Evolutionary conservation across 2,797 vertebrate genomes (phyloP), one percentile per base, ranked within the genome.

Genomic region (Pogoniulus pusillus): DNA sequence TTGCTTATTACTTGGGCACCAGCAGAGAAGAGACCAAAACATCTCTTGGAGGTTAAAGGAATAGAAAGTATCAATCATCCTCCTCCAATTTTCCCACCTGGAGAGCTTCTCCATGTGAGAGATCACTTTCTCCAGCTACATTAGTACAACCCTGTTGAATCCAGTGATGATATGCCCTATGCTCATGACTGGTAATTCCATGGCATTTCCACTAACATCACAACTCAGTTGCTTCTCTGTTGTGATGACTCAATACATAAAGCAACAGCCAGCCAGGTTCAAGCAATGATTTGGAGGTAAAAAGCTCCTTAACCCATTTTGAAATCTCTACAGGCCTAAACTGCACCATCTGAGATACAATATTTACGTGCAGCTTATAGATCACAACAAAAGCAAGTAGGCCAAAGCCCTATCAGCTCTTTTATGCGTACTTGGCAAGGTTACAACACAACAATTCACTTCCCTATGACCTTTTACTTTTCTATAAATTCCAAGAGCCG

Each of bases 391-490:
- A 81, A 85, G 15, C 27, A 47, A 74, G 55, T 39, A 89, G 72
- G 86, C 89, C 90, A 91, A 90, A 87, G 89, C 91, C 41, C 20
- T 72, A 89, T 91, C 92, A 87, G 62, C 19, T 68, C 66, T 90
- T 92, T 92, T 71, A 90, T 47, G n/a, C 51, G 12, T 12, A 23
- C 53, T 90, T 95, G 94, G 89, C 87, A 78, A 75, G 47, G 22
- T 72, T 90, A 20, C 72, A 87, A 82, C 58, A 77, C 86, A 93
- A 37, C 60, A 77, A 80, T 85, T 84, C 26, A 7, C 77, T 82
- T 94, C 69, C 43, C 62, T 72, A 70, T 27, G 86, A 87, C 64
- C 47, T 91, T 85, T 93, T 74, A 59, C 55, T 89, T 93, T 23
- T 55, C 75, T 82, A 14, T 58, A 66, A 93, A 91, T 94, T 91